phyloP scores from a whole-genome alignment of 2,888 invertebrate species.

The Gasteruption jaculator region DNA sequence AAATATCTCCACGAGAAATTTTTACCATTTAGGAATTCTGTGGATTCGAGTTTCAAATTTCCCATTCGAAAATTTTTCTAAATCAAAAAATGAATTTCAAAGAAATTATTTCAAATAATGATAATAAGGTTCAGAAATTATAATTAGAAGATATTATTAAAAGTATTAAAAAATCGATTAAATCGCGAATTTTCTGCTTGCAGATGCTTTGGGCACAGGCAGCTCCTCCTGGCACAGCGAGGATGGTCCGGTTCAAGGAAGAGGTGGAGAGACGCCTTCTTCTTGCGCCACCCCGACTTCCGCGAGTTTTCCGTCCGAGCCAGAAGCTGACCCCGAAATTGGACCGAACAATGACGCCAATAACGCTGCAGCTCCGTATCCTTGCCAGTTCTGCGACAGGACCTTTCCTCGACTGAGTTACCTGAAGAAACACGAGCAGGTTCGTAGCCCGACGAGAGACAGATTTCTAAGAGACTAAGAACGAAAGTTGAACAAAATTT shows the following conservation, averaged over 20 bases:
- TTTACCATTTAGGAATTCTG: too few relatives aligned
- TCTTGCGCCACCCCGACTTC: slow-evolving; percentile 65
- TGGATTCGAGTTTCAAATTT: too few relatives aligned
- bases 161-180: slow-evolving; percentile 1
- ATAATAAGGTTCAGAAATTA: neutral
- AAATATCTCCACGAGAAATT: too few relatives aligned
- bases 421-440: slow-evolving; percentile 91
- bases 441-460: too few relatives aligned
- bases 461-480: too few relatives aligned
- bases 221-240: slow-evolving; percentile 67
- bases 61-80: too few relatives aligned
- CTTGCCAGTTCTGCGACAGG: slow-evolving; percentile 88
- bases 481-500: too few relatives aligned
- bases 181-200: slow-evolving; percentile 25
- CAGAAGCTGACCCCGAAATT: slow-evolving; percentile 45
- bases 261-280: slow-evolving; percentile 56
- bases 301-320: slow-evolving; percentile 62
- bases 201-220: slow-evolving; percentile 66
- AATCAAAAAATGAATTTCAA: too few relatives aligned
- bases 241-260: slow-evolving; percentile 56
- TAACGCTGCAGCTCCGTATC: slow-evolving; percentile 65
- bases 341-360: slow-evolving; percentile 35
- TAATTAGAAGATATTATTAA: neutral
- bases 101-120: too few relatives aligned
- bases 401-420: slow-evolving; percentile 83